Conservation (phyloP, 2,888 invertebrate genomes). For the Hyalella azteca region DNA sequence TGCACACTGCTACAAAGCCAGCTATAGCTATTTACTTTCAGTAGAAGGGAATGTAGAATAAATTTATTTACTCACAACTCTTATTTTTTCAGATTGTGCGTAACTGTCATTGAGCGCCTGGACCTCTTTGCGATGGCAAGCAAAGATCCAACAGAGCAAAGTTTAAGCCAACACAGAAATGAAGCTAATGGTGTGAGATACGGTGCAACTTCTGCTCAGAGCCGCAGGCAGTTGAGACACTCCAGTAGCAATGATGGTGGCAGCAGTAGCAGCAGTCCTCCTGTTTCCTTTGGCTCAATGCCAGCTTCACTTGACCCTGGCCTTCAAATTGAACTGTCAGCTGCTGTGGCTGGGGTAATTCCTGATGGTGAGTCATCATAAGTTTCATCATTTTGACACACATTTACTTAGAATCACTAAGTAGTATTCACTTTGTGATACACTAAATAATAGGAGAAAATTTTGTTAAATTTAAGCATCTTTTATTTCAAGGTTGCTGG, state of each 20-base stretch:
- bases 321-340: slow-evolving; percentile 58
- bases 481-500: too few species aligned
- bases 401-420: too few species aligned
- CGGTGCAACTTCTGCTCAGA: not conserved
- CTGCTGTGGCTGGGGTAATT: slow-evolving; percentile 58
- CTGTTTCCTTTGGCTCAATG: not conserved
- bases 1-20: too few species aligned
- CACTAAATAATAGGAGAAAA: too few species aligned
- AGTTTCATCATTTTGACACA: too few species aligned
- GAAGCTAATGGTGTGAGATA: not conserved
- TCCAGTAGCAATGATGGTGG: not conserved
- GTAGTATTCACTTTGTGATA: too few species aligned
- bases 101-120: not conserved
- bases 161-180: not conserved
- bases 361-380: slow-evolving; percentile 58
- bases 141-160: not conserved
- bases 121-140: not conserved
- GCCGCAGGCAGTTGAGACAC: not conserved
- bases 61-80: not conserved
- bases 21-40: too few species aligned
- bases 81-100: not conserved
- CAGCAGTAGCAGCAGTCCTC: not conserved
- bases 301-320: slow-evolving; percentile 52
- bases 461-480: slow-evolving; percentile 19
- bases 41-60: too few species aligned